Evolutionary conservation across 2,888 invertebrate genomes (phyloP), one percentile per base, ranked within the genome.

Genomic region (Diplazon laetatorius): DNA sequence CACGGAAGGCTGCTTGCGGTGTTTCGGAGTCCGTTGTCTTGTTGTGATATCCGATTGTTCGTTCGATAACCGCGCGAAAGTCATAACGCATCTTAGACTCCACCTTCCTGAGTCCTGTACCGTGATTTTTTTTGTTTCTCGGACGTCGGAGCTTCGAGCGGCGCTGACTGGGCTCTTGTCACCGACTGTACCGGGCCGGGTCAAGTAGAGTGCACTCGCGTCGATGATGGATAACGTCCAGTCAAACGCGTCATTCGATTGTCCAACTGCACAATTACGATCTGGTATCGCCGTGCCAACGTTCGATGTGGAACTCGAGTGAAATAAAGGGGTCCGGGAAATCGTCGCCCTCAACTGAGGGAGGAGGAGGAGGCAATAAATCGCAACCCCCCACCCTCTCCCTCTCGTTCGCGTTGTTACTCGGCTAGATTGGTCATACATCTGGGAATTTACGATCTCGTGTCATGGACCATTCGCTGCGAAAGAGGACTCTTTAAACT

Each of bases 351-450:
- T 78, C 71, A 71, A 70, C 66, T 60, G 60, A 42, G 75, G n/a
- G n/a, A n/a, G n/a, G n/a, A n/a, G n/a, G n/a, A n/a, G n/a, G n/a
- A n/a, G n/a, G n/a, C 71, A 78, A 78, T 78, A 78, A 78, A 78
- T 78, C 68, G 75, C 71, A 70, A 65, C 59, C 66, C 44, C 70
- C 4, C 30, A 30, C 30, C 55, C 14, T 10, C 20, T 2, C 20
- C 1, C 52, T 25, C 74, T 50, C 12, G 35, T 52, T 65, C 50
- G 55, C 30, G 30, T 55, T 75, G 75, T 78, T 78, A 78, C 78
- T 78, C 78, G 78, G n/a, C 78, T 75, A 78, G 78, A 78, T 78
- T 78, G 75, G 66, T 65, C 68, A 71, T 71, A 68, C 66, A 66
- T 78, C 78, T 71, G 71, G 66, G 37, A 65, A 78, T 78, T 78